Base-by-base conservation (phyloP, 2,797 vertebrate genomes). In the Sylvia borin region DNA sequence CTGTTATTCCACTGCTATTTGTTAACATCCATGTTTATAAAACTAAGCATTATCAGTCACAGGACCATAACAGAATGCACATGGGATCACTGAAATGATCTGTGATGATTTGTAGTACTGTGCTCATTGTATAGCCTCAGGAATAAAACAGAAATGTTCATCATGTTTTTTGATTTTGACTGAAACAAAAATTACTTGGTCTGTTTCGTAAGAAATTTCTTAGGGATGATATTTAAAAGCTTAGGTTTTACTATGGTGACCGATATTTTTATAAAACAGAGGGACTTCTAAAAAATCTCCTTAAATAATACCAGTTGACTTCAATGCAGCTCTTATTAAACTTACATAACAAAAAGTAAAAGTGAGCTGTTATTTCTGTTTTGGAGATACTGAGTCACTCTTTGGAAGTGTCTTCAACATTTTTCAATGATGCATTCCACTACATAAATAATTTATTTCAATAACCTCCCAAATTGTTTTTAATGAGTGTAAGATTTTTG, bases 311-410 rank as follows among this genome's bases (percentile, higher is more conserved):
- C 13, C 32, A 11, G 16, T 67, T 85, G 27, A 73, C 31, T 84
- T 92, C 20, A 92, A 36, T 77, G n/a, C 27, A 53, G 11, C 75
- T 85, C 29, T 76, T 89, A 19, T 6, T 93, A 64, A 74, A 67
- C 45, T 91, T 85, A 42, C 2, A 21, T 73, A 81, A 76, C 66
- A 88, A 76, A 91, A 93, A 93, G 53, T 83, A 72, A 50, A 96
- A 91, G 42, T 64, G 71, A 85, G 40, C 42, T 78, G 13, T 81
- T 4, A 9, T 76, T 93, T 90, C 13, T 92, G 64, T 51, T 91
- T 88, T 83, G 82, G 75, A 91, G 61, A 54, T 74, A 77, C 10
- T 67, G 72, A 91, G 61, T 92, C 72, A 88, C 29, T 71, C 8
- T 85, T 85, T 91, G 93, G 85, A 90, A 72, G 11, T 9, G 21